Evolutionary conservation across 2,113 vertebrate genomes (phyloP).

Genomic region (Ornithorhynchus anatinus): DNA sequence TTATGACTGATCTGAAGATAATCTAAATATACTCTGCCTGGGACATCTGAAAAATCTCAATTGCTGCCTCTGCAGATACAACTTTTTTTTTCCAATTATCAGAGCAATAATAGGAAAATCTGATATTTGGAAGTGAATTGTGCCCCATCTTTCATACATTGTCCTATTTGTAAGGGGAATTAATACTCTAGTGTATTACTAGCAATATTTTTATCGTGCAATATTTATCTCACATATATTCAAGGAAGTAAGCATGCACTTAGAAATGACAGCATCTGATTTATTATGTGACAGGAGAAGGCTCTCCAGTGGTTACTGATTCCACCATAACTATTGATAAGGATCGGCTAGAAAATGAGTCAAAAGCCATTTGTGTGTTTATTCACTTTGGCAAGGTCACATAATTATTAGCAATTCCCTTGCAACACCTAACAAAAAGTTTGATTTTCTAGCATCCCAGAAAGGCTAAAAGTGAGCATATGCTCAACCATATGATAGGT

Average conservation of each 20-base stretch:
- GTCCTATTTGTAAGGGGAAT: not conserved
- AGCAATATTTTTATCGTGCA: not conserved
- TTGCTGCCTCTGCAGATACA: not conserved
- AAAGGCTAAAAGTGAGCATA: slow-evolving; percentile 30
- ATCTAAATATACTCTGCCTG: not conserved
- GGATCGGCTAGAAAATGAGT: slow-evolving; percentile 37
- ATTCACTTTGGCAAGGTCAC: slow-evolving; percentile 35
- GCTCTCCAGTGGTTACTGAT: slow-evolving; percentile 57
- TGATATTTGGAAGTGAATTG: not conserved
- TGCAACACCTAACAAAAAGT: slow-evolving; percentile 42
- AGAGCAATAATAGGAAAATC: not conserved
- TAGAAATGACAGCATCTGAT: not conserved
- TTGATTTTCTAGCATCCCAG: slow-evolving; percentile 39
- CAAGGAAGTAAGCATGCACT: not conserved
- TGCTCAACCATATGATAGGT: no score
- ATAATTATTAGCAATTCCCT: slow-evolving; percentile 46
- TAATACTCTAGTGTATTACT: not conserved
- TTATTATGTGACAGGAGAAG: slow-evolving; percentile 21
- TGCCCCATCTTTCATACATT: not conserved
- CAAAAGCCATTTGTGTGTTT: slow-evolving; percentile 29
- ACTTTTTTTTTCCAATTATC: not conserved
- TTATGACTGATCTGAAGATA: not conserved
- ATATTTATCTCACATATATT: not conserved
- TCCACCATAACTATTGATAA: slow-evolving; percentile 35
- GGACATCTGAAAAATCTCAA: not conserved